Evolutionary conservation across 2,888 invertebrate species (phyloP).

Genomic region (Philaethria dido): DNA sequence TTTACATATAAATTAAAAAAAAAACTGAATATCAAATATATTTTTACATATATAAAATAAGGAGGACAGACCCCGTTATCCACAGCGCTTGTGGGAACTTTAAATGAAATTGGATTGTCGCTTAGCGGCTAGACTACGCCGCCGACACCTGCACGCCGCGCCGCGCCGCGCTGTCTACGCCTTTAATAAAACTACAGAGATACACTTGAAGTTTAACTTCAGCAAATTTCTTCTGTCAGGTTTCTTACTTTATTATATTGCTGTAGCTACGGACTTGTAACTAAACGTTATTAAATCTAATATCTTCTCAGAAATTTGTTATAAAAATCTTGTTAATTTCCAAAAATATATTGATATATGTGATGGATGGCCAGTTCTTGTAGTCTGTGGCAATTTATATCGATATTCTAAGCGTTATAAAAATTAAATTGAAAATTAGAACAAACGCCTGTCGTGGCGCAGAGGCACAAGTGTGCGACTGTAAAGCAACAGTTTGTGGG

Average conservation of each 20-base stretch:
- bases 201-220: slow-evolving; percentile 22
- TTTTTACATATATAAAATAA: slow-evolving; percentile 23
- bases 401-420: too few species aligned
- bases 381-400: too few species aligned
- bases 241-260: slow-evolving; percentile 9
- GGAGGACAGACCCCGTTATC: slow-evolving; percentile 14
- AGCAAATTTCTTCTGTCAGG: slow-evolving; percentile 8
- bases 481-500: too few species aligned
- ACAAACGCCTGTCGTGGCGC: too few species aligned
- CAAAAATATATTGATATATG: too few species aligned
- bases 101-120: slow-evolving; percentile 35
- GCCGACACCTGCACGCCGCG: slow-evolving; percentile 20
- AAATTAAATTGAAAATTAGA: too few species aligned
- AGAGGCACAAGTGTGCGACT: too few species aligned
- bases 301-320: background rate
- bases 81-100: slow-evolving; percentile 23
- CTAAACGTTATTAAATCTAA: background rate
- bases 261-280: background rate
- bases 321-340: background rate
- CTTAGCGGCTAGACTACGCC: slow-evolving; percentile 25
- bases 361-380: too few species aligned
- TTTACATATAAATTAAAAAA: background rate
- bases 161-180: background rate
- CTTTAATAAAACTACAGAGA: slow-evolving; percentile 29
- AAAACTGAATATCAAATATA: background rate